Evolutionary conservation across 1,140 invertebrate genomes (phyloP).

Genomic region (Drosophila subobscura): DNA sequence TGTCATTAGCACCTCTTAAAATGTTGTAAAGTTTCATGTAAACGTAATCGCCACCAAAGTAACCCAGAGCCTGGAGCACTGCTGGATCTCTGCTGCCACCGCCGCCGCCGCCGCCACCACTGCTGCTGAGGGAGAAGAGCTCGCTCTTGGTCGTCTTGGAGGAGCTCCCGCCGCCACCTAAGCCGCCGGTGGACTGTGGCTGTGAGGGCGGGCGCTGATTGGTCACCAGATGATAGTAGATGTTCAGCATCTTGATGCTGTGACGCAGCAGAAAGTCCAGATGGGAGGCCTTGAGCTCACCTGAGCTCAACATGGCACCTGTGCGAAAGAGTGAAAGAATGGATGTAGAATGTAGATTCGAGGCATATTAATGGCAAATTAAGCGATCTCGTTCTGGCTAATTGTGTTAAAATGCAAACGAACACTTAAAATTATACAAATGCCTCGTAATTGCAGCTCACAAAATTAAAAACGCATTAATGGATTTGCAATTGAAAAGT

Average conservation of each 20-base stretch:
- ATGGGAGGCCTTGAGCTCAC: constrained; percentile 37
- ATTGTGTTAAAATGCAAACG: constrained; percentile 66
- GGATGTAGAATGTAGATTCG: background rate
- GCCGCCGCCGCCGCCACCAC: constrained; percentile 26
- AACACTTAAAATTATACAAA: constrained; percentile 70
- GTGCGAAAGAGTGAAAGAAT: background rate
- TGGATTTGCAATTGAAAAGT: constrained; percentile 59
- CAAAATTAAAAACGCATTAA: constrained; percentile 73
- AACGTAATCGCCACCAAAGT: constrained; percentile 88
- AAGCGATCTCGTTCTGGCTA: constrained; percentile 53
- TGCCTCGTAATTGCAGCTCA: constrained; percentile 56
- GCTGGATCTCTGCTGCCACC: constrained; percentile 42
- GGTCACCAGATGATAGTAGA: constrained; percentile 90
- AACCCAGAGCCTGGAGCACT: constrained; percentile 84
- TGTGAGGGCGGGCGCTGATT: constrained; percentile 84
- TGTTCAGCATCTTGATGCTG: constrained; percentile 88
- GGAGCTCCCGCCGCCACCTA: constrained; percentile 17
- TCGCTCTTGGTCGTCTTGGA: constrained; percentile 85
- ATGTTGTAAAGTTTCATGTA: constrained; percentile 91
- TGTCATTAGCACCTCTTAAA: constrained; percentile 88
- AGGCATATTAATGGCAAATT: constrained; percentile 72
- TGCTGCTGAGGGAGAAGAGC: constrained; percentile 53
- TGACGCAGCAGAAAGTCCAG: constrained; percentile 86
- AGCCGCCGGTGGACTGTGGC: constrained; percentile 35
- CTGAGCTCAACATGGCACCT: constrained; percentile 59